Conservation (phyloP, 2,113 vertebrate genomes). For the Stegastes partitus region DNA sequence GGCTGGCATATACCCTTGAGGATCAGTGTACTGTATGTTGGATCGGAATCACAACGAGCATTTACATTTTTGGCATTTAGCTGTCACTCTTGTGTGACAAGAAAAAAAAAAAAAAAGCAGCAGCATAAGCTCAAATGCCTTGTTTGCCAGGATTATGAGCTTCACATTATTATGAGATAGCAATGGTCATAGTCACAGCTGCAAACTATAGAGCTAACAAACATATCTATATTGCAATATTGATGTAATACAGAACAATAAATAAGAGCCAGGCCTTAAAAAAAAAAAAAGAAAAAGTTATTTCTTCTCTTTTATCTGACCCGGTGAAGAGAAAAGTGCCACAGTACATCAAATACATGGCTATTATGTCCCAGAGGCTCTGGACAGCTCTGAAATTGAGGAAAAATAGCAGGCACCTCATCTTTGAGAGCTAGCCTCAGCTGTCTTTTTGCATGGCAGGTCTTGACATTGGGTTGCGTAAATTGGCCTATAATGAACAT, state of each 20-base stretch:
- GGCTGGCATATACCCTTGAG: background rate
- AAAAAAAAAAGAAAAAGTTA: constrained; percentile 38
- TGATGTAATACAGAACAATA: constrained; percentile 37
- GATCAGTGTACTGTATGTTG: constrained; percentile 1
- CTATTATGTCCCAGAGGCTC: constrained; percentile 65
- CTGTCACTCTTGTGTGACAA: constrained; percentile 17
- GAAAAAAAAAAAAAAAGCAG: constrained; percentile 22
- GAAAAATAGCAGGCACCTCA: constrained; percentile 65
- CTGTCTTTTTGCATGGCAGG: constrained; percentile 70
- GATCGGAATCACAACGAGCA: constrained; percentile 3
- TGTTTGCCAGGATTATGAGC: constrained; percentile 19
- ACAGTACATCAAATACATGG: constrained; percentile 72
- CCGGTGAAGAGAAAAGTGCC: constrained; percentile 34
- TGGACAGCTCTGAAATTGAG: constrained; percentile 72
- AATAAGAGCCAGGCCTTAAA: constrained; percentile 23
- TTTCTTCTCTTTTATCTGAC: constrained; percentile 52
- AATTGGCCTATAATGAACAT: constrained; percentile 76
- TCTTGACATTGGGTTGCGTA: constrained; percentile 63
- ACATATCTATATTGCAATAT: constrained; percentile 33
- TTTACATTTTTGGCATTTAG: constrained; percentile 23
- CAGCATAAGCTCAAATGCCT: background rate
- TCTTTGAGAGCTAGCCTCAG: constrained; percentile 61
- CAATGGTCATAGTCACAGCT: constrained; percentile 20
- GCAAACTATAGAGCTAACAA: constrained; percentile 21
- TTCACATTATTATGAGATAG: constrained; percentile 10